Base-by-base conservation (phyloP, 1,140 invertebrate genomes). In the Phymorhynchus buccinoides region DNA sequence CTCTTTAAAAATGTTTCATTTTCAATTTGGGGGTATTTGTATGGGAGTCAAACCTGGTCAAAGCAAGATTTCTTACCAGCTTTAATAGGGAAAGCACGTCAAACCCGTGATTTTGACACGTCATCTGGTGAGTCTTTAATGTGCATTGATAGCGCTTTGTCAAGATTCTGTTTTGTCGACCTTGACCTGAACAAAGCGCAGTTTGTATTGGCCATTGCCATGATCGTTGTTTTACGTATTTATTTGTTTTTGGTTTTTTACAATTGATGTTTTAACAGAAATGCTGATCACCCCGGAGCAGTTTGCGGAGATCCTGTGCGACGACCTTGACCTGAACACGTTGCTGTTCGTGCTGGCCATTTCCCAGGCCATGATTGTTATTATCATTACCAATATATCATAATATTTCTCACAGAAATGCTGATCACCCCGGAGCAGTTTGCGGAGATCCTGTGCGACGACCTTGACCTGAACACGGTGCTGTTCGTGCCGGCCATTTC, bases 361-460 rank as follows among this genome's bases (percentile, higher is more conserved):
- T 86, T 96, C 99, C 0, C 96, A 98, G 89, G 97, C 97, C 0
- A 18, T 48, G 6, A 18, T 62, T 62, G 56, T 62, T 62, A 27
- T 62, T 62, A 12, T 62, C 22, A 6, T 22, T 62, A 4, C 12
- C n/a, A 4, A 62, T 62, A 62, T 48, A 48, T 48, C 44, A 9
- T 6, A 18, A 48, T 48, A 18, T 48, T 6, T 48, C 18, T 62
- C 56, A 89, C 95, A 97, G 98, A 99, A 94, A 97, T 96, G 92
- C 95, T 99, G 32, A 99, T 99, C 89, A 98, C 98, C 32, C 98
- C 99, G 0, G 99, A 99, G 93, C 98, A 99, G 93, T 99, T 99
- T 95, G 99, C 98, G 0, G 99, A 99, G 94, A 96, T 99, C 35
- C 93, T 99, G 14, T 99, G 99, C 92, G 99, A 99, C 93, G 99